Conservation (phyloP, 2,797 vertebrate genomes). For the Acomys russatus region DNA sequence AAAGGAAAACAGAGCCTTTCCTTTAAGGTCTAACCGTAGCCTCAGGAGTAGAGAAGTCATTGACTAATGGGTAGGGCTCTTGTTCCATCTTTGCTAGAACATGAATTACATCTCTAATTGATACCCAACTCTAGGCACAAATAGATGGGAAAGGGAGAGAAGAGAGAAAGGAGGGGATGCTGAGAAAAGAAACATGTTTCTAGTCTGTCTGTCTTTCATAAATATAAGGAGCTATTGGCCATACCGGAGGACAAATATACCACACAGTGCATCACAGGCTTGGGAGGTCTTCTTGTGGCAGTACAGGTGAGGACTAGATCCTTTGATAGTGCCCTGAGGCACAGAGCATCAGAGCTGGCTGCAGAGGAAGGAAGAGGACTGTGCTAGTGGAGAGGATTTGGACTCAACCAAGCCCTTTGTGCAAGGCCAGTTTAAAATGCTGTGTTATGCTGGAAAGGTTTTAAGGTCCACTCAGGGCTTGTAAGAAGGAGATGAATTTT, state of each 20-base stretch:
- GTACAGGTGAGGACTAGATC: fast-evolving
- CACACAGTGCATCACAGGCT: fast-evolving
- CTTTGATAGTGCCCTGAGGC: not conserved
- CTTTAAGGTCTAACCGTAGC: not conserved
- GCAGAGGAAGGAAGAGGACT: not conserved
- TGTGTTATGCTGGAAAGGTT: not conserved
- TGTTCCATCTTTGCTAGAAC: not conserved
- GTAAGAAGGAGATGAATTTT: not conserved
- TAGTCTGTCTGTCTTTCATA: not conserved
- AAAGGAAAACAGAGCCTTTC: not conserved
- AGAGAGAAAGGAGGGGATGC: not conserved
- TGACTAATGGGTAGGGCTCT: not conserved
- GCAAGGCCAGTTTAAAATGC: not conserved
- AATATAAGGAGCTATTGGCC: not conserved
- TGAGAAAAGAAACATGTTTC: not conserved
- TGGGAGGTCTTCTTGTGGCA: not conserved
- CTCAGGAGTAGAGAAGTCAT: not conserved
- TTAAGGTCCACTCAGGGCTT: slow-evolving; percentile 10
- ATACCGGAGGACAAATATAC: not conserved
- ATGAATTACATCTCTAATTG: not conserved
- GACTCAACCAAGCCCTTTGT: not conserved
- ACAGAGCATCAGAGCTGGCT: not conserved
- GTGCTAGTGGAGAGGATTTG: too few relatives aligned
- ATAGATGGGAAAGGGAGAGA: not conserved
- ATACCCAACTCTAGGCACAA: not conserved